phyloP scores from a whole-genome alignment of 2,888 invertebrate genomes.

The Dromius quadrimaculatus region DNA sequence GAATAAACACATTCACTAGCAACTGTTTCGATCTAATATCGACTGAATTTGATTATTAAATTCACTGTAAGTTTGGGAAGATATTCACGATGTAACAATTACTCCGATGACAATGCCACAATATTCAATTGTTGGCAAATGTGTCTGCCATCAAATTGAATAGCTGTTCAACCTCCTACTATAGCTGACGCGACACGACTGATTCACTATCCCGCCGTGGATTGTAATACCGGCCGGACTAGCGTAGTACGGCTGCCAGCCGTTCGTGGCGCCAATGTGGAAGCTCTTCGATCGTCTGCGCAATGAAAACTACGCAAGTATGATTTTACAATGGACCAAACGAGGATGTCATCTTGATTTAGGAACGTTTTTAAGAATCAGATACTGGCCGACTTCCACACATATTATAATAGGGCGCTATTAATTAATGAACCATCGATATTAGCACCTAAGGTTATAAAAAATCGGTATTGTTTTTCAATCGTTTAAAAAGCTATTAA shows the following conservation, averaged over 20 bases:
- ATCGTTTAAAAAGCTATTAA: slow-evolving; percentile 33
- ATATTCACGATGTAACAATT: slow-evolving; percentile 35
- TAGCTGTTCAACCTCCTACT: slow-evolving; percentile 24
- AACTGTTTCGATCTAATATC: slow-evolving; percentile 38
- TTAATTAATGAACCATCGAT: slow-evolving; percentile 53
- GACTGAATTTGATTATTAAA: slow-evolving; percentile 40
- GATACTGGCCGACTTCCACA: slow-evolving; percentile 36
- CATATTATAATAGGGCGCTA: slow-evolving; percentile 45
- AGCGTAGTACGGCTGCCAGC: slow-evolving; percentile 18
- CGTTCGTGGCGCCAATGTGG: slow-evolving; percentile 60
- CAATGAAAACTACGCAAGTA: slow-evolving; percentile 68
- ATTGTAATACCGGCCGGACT: slow-evolving; percentile 51
- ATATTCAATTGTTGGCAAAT: slow-evolving; percentile 40
- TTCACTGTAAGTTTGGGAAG: slow-evolving; percentile 33
- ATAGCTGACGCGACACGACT: slow-evolving; percentile 64
- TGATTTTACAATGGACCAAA: slow-evolving; percentile 37
- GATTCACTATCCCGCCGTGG: slow-evolving; percentile 53
- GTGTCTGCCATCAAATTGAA: slow-evolving; percentile 37
- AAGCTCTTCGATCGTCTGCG: slow-evolving; percentile 65
- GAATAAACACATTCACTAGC: slow-evolving; percentile 43
- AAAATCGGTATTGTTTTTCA: slow-evolving; percentile 40
- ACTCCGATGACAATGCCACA: slow-evolving; percentile 7
- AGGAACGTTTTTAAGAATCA: slow-evolving; percentile 8
- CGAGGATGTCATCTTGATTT: slow-evolving; percentile 28
- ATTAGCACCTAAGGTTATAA: slow-evolving; percentile 50